Evolutionary conservation across 2,113 vertebrate genomes (phyloP).

Genomic region (Lagenorhynchus albirostris): DNA sequence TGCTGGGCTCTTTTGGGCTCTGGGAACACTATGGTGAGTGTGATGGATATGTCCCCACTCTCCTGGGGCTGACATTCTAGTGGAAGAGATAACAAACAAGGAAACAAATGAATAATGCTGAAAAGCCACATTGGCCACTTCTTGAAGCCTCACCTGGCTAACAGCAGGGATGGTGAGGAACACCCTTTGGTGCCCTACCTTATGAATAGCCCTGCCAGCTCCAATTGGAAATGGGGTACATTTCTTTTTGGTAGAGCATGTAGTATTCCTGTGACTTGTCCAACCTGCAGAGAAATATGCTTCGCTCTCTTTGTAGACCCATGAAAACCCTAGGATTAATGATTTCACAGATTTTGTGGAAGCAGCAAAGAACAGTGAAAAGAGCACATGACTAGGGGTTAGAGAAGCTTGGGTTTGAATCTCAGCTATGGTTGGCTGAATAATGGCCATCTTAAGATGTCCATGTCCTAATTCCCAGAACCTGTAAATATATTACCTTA

Average conservation of each 20-base stretch:
- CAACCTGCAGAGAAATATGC: not conserved
- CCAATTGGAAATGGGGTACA: not conserved
- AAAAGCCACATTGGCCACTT: not conserved
- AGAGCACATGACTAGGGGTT: not conserved
- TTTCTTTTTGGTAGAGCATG: not conserved
- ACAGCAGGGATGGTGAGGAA: not conserved
- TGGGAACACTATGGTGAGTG: not conserved
- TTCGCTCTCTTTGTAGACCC: not conserved
- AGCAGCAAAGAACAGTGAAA: not conserved
- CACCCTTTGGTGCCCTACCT: no score
- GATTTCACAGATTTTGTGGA: not conserved
- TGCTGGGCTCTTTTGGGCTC: not conserved
- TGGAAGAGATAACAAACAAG: not conserved
- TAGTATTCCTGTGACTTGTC: not conserved
- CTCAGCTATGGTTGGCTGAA: not conserved
- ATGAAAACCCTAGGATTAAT: not conserved
- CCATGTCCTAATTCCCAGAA: not conserved
- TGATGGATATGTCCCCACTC: not conserved
- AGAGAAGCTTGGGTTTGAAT: not conserved
- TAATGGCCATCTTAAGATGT: not conserved
- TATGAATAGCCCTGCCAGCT: not conserved
- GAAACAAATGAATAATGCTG: not conserved
- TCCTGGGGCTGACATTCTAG: not conserved
- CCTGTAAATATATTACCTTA: not conserved
- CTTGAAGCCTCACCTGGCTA: not conserved